These are phyloP conservation scores for Ginglymostoma cirratum DNA, from an alignment of 2,113 vertebrate species.

Conservation along the genomic window DNA sequence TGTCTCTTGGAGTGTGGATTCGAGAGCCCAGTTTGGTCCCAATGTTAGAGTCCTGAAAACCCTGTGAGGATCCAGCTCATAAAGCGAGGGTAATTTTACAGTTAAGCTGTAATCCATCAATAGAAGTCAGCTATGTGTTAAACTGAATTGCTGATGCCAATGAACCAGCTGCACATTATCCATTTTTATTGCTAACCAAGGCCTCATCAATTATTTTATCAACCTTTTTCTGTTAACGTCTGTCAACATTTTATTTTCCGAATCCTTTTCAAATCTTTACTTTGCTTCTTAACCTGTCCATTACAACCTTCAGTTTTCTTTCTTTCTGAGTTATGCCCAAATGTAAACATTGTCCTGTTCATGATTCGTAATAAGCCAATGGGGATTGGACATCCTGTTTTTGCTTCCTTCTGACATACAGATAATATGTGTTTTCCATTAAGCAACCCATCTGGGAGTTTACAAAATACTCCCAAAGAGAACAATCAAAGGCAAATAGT, in stretches of 20 bases:
- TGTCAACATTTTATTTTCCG: background rate
- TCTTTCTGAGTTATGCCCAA: background rate
- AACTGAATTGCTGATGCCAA: background rate
- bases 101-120: background rate
- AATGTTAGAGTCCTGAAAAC: too few relatives aligned
- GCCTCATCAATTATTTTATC: background rate
- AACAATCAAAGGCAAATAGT: too few relatives aligned
- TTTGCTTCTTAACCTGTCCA: background rate
- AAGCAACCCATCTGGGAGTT: background rate
- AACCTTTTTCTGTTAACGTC: background rate
- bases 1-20: too few relatives aligned
- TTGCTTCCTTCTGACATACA: background rate
- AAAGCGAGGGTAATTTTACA: background rate
- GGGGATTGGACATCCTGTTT: background rate
- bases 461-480: too few relatives aligned
- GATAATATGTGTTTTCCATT: background rate
- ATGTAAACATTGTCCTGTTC: background rate
- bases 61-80: too few relatives aligned
- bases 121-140: background rate
- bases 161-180: background rate
- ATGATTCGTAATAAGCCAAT: background rate
- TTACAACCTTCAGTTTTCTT: background rate
- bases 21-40: too few relatives aligned
- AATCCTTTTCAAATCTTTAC: background rate
- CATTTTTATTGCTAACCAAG: background rate